Base-by-base conservation (phyloP, 2,797 vertebrate species). In the Pangasius mekongensis region DNA sequence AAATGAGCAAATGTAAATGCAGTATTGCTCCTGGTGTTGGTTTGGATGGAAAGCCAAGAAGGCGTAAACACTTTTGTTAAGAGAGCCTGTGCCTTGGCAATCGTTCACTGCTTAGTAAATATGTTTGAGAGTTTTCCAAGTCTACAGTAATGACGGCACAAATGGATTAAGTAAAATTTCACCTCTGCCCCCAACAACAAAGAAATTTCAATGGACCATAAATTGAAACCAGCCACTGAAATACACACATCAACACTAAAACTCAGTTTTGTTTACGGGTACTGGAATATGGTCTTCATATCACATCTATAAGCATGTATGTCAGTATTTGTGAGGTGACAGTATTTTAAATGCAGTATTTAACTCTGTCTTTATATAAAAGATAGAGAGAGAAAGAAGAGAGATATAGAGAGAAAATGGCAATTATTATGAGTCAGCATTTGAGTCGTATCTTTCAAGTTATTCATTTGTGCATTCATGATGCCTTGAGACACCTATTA, bases 51-150 rank as follows among this genome's bases (percentile, higher is more conserved):
- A 78, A 24, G 74, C 82, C 18, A 84, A 88, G 49, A 78, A 60
- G 74, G 64, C 24, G 60, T 85, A 69, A 81, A 62, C 18, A 30
- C 33, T 60, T 67, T 78, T 69, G 27, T 30, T 39, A 33, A 60
- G 36, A 10, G 33, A 27, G 47, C 6, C 36, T 18, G 20, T 64
- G 83, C 27, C 47, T 69, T 81, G 83, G 83, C n/a, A 67, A 14
- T 27, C 3, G 3, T 47, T 85, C 64, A 24, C 74, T 33, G 76
- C 64, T 85, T 88, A 33, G 5, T 58, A 58, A 69, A 85, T 43
- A 69, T 49, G 58, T 69, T 60, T 49, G 36, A 81, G 54, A 60
- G 36, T 10, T 56, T 69, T 85, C 87, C 87, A 85, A 71, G 52
- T 73, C 76, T 69, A 64, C 62, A 47, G 49, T 85, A 58, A 85